Conservation (phyloP, 2,888 invertebrate species). For the Mesorhabditis spiculigera region DNA sequence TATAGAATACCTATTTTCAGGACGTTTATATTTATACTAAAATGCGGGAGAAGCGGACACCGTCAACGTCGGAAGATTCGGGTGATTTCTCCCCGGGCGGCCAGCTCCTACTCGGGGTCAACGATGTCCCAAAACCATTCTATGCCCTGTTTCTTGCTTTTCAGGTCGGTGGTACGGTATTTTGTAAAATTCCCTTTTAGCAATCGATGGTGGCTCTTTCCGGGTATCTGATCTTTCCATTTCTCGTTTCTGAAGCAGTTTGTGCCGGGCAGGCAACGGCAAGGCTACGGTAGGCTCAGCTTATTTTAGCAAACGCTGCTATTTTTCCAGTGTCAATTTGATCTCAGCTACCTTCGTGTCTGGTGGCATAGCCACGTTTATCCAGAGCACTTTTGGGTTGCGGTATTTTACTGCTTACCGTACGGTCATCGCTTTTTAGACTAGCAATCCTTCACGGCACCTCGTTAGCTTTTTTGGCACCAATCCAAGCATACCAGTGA, state of each 20-base stretch:
- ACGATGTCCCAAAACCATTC: slow-evolving; percentile 4
- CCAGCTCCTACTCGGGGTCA: neutral
- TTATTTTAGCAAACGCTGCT: no score
- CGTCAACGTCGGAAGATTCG: neutral
- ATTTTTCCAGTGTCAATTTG: neutral
- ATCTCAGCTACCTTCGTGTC: neutral
- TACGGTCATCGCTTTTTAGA: neutral
- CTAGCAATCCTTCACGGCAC: slow-evolving; percentile 2
- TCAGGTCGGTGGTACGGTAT: neutral
- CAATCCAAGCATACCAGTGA: neutral
- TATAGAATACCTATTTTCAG: no score
- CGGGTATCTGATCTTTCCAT: neutral
- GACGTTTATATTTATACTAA: no score
- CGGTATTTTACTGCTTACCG: neutral
- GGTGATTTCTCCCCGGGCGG: neutral
- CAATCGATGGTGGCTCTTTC: neutral
- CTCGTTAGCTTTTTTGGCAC: neutral
- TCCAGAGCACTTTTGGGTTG: neutral
- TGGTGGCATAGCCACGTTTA: neutral
- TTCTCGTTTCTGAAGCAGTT: neutral
- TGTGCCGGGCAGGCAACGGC: neutral
- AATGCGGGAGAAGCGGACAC: neutral
- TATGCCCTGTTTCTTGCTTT: slow-evolving; percentile 1
- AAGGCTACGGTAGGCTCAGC: neutral
- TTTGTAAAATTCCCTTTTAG: neutral